phyloP scores from a whole-genome alignment of 1,140 invertebrate species.

The Dufourea novaeangliae region DNA sequence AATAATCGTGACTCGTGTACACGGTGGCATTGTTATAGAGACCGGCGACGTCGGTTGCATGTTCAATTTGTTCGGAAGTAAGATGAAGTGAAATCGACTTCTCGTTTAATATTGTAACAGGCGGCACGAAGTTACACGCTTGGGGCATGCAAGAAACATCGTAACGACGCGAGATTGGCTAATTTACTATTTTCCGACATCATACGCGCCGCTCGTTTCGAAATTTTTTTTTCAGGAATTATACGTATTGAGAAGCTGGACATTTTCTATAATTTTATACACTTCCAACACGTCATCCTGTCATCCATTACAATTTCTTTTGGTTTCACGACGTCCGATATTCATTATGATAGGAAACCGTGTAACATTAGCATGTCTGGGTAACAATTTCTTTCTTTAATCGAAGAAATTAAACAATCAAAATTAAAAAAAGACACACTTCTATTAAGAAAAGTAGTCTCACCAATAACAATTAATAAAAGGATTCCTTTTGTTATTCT shows the following conservation, averaged over 20 bases:
- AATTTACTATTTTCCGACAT: background rate
- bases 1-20: slow-evolving; percentile 6
- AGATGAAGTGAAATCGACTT: slow-evolving; percentile 1
- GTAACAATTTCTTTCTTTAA: too few species aligned
- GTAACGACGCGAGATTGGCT: background rate
- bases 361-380: too few species aligned
- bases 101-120: slow-evolving; percentile 3
- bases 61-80: slow-evolving; percentile 10
- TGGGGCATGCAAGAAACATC: background rate
- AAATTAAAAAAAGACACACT: too few species aligned
- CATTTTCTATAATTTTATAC: too few species aligned
- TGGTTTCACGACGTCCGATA: too few species aligned
- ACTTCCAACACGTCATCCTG: too few species aligned
- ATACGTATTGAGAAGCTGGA: background rate
- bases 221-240: too few species aligned
- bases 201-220: background rate
- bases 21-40: background rate
- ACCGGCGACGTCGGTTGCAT: slow-evolving; percentile 6
- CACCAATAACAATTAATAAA: background rate
- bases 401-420: too few species aligned
- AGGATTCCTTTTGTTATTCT: background rate
- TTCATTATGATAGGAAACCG: too few species aligned
- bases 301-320: too few species aligned
- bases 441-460: too few species aligned
- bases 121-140: background rate